Conservation (phyloP, 2,888 invertebrate genomes). For the Criorhina ranunculi region DNA sequence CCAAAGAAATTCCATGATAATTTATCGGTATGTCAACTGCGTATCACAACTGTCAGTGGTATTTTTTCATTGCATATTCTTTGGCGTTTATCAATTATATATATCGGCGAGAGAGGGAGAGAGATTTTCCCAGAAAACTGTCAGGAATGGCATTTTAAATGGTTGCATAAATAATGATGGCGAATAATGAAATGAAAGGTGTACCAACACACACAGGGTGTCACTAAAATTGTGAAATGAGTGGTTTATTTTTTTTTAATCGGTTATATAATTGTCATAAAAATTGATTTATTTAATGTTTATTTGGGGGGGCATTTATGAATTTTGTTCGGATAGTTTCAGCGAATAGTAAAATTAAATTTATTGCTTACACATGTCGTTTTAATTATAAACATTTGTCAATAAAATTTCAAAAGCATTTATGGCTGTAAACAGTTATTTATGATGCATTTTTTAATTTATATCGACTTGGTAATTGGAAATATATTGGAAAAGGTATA, state of each 20-base stretch:
- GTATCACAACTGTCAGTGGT: not conserved
- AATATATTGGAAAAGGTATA: no score
- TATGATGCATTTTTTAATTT: not conserved
- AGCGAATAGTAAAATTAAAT: not conserved
- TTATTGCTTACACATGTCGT: not conserved
- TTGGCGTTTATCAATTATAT: slow-evolving; percentile 28
- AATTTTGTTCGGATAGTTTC: not conserved
- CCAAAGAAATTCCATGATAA: slow-evolving; percentile 37
- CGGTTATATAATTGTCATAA: not conserved
- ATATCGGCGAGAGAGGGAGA: not conserved
- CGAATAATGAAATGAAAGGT: not conserved
- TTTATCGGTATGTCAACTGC: slow-evolving; percentile 16
- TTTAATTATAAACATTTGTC: not conserved
- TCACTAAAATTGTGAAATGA: no score
- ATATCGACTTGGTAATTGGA: no score
- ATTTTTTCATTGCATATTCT: slow-evolving; percentile 57
- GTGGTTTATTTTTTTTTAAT: no score
- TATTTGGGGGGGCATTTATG: not conserved
- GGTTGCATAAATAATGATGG: not conserved
- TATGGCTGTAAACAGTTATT: not conserved
- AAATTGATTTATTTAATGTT: not conserved
- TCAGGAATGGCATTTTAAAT: slow-evolving; percentile 4
- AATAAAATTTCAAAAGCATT: not conserved
- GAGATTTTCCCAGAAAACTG: slow-evolving; percentile 1
- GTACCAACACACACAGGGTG: not conserved